Percentiles rank a stretch among this genome's conserved stretches.
These are phyloP conservation scores for Brachyptera putata DNA, from an alignment of 2,888 invertebrate genomes.

Conservation along the genomic window DNA sequence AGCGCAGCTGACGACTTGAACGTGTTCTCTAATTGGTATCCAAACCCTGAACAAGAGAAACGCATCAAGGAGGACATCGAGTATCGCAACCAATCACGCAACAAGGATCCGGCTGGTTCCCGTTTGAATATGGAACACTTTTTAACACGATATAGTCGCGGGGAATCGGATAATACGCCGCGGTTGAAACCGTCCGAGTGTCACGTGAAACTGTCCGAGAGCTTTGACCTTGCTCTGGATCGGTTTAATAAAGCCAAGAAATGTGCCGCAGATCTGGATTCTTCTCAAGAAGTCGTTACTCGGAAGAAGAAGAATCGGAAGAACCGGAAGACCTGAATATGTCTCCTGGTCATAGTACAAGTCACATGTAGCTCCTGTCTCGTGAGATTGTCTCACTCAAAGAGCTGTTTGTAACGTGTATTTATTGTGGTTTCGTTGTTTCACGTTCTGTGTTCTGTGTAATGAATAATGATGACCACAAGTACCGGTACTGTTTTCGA, in stretches of 20 bases:
- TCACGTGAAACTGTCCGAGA: neutral
- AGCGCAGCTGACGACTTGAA: no score
- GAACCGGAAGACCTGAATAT: no score
- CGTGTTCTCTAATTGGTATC: no score
- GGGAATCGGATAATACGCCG: neutral
- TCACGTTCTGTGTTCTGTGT: no score
- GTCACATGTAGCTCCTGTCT: no score
- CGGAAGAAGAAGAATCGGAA: neutral
- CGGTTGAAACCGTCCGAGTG: constrained; percentile 1
- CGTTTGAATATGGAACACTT: no score
- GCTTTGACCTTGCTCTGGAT: neutral
- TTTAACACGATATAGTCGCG: neutral
- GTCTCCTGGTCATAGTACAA: no score
- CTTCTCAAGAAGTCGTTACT: neutral
- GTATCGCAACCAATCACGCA: neutral
- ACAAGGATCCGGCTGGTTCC: neutral
- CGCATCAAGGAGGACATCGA: neutral
- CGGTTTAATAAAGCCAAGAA: neutral
- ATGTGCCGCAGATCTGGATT: neutral
- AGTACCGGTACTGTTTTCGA: no score
- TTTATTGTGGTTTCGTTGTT: no score
- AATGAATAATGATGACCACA: no score
- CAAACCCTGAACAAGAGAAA: neutral
- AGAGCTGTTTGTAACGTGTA: no score
- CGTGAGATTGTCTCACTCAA: no score